A percentile compares a stretch with the other conserved stretches of the same genome.
Conservation (phyloP, 2,888 invertebrate genomes). For the Phortica magna region DNA sequence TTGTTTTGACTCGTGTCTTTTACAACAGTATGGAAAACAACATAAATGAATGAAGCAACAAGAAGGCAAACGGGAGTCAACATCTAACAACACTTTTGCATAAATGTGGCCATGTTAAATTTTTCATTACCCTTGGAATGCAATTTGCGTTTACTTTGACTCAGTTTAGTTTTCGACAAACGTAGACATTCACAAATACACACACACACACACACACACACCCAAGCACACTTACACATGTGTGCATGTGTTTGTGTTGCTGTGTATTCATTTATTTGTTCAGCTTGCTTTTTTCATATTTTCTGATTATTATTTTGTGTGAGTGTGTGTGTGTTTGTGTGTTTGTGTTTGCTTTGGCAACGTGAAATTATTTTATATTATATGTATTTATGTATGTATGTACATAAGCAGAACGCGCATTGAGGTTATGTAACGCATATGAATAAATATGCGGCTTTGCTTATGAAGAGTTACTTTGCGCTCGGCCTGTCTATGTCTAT, state of each 20-base stretch:
- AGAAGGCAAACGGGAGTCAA: constrained; percentile 35
- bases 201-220: not conserved
- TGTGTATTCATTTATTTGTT: constrained; percentile 20
- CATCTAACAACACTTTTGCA: constrained; percentile 45
- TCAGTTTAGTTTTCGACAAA: constrained; percentile 39
- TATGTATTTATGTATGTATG: constrained; percentile 6
- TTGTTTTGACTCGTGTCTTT: not conserved
- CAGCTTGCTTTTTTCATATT: constrained; percentile 2
- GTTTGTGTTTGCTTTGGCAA: constrained; percentile 19
- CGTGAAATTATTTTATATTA: constrained; percentile 35
- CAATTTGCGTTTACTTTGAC: constrained; percentile 38
- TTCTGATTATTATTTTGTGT: not conserved
- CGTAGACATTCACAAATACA: constrained; percentile 10
- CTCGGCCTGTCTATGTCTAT: not conserved
- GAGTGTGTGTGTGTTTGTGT: not conserved
- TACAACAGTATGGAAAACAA: not conserved
- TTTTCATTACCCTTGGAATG: constrained; percentile 44
- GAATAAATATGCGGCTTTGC: constrained; percentile 1
- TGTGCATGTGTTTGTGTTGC: not conserved
- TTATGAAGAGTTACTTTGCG: not conserved
- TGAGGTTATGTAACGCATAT: constrained; percentile 14
- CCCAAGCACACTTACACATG: not conserved
- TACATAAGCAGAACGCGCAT: not conserved
- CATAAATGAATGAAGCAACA: constrained; percentile 4
- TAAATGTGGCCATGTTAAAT: constrained; percentile 42